A percentile compares a stretch with the other conserved stretches of the same genome.
Evolutionary conservation across 2,888 invertebrate species (phyloP).

Genomic region (Clivina fossor): DNA sequence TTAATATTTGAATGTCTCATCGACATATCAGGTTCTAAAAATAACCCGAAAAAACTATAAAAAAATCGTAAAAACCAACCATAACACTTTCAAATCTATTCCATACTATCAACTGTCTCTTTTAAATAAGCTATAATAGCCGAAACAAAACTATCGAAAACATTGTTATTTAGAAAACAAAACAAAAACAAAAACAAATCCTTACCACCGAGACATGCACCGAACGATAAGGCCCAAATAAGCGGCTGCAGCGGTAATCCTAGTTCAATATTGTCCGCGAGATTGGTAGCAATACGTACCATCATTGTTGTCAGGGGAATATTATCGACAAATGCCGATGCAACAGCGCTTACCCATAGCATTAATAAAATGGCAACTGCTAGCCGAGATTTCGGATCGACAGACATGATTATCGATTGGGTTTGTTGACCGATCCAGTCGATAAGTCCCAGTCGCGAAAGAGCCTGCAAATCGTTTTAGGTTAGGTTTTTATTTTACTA

Average conservation of each 20-base stretch:
- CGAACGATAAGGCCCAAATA: conserved; percentile 84
- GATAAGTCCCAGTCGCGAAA: conserved; percentile 78
- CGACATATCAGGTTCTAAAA: too few relatives aligned
- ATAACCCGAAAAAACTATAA: too few relatives aligned
- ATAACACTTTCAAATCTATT: too few relatives aligned
- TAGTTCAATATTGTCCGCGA: conserved; percentile 70
- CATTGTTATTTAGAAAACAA: too few relatives aligned
- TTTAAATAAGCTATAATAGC: too few relatives aligned
- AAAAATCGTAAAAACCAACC: too few relatives aligned
- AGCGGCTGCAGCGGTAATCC: conserved; percentile 77
- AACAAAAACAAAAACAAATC: too few relatives aligned
- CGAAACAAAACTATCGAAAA: too few relatives aligned
- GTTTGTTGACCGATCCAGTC: conserved; percentile 79
- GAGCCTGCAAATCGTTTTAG: too few relatives aligned
- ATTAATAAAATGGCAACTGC: conserved; percentile 78
- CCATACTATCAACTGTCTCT: too few relatives aligned
- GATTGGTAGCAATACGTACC: conserved; percentile 75
- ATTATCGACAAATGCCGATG: conserved; percentile 90
- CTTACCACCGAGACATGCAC: conserved; percentile 89
- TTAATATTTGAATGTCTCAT: too few relatives aligned
- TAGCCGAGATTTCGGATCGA: conserved; percentile 65
- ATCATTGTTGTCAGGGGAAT: conserved; percentile 92
- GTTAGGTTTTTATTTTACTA: too few relatives aligned
- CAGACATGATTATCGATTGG: conserved; percentile 67
- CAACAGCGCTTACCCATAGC: conserved; percentile 83